These are phyloP conservation scores for Eupsilia transversa DNA, from an alignment of 2,888 invertebrate genomes.

Conservation along the genomic window DNA sequence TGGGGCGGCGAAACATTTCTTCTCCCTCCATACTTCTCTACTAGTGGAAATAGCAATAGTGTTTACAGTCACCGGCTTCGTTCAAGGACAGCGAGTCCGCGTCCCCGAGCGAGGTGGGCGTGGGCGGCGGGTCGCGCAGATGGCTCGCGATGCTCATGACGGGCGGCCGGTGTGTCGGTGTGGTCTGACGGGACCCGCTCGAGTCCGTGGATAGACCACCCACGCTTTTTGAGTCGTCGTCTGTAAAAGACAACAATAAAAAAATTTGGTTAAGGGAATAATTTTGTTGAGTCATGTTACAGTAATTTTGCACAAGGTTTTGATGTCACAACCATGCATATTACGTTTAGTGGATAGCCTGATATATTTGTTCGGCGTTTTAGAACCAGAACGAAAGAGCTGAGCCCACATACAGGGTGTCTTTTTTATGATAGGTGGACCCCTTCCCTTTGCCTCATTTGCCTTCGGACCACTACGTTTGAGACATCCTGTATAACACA, in stretches of 20 bases:
- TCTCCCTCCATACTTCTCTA: neutral
- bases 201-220: conserved; percentile 83
- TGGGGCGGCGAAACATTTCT: too few species aligned
- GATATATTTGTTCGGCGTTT: neutral
- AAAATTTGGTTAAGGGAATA: neutral
- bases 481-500: too few species aligned
- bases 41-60: neutral
- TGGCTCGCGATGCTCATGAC: conserved; percentile 93
- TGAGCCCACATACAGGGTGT: too few species aligned
- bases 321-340: neutral
- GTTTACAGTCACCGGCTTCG: conserved; percentile 15
- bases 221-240: conserved; percentile 82
- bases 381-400: too few species aligned
- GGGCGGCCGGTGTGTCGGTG: conserved; percentile 93
- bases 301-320: neutral
- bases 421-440: too few species aligned
- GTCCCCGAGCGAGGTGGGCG: conserved; percentile 86
- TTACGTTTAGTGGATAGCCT: neutral
- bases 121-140: conserved; percentile 85
- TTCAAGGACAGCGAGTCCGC: conserved; percentile 81
- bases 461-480: too few species aligned
- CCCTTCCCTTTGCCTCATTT: too few species aligned
- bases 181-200: conserved; percentile 91
- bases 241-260: conserved; percentile 63
- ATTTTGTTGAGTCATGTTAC: neutral